A percentile compares a stretch with the other conserved stretches of the same genome.
phyloP scores from a whole-genome alignment of 2,113 vertebrate genomes.

The Orycteropus afer region DNA sequence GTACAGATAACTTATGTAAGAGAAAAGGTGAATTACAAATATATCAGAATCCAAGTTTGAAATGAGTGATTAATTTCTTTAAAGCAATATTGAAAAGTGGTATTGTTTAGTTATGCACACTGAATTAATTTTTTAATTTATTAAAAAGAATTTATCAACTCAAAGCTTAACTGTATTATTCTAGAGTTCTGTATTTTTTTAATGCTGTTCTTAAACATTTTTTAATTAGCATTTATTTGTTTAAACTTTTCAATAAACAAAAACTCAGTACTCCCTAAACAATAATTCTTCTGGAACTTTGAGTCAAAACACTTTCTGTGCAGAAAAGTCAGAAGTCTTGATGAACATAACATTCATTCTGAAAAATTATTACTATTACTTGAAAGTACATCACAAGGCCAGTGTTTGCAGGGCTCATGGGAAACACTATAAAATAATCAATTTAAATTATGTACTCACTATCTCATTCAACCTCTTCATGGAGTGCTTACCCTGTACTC shows the following conservation, averaged over 20 bases:
- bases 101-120: neutral
- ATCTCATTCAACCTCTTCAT: neutral
- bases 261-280: too few relatives aligned
- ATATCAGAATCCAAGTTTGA: neutral
- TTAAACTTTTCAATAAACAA: too few relatives aligned
- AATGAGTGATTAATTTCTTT: constrained; percentile 18
- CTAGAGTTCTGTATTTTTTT: neutral
- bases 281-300: too few relatives aligned
- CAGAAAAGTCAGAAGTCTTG: neutral
- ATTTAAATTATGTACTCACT: neutral
- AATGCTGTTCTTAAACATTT: too few relatives aligned
- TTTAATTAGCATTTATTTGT: too few relatives aligned
- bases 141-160: neutral
- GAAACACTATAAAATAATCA: neutral
- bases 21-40: neutral
- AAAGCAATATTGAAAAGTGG: neutral
- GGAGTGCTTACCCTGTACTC: neutral
- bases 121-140: neutral
- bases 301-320: neutral
- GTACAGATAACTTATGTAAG: neutral
- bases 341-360: neutral
- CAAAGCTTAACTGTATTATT: neutral
- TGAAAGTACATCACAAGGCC: neutral
- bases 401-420: neutral
- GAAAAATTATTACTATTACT: neutral